Conservation (phyloP, 2,888 invertebrate genomes). For the Lasioglossum morio region DNA sequence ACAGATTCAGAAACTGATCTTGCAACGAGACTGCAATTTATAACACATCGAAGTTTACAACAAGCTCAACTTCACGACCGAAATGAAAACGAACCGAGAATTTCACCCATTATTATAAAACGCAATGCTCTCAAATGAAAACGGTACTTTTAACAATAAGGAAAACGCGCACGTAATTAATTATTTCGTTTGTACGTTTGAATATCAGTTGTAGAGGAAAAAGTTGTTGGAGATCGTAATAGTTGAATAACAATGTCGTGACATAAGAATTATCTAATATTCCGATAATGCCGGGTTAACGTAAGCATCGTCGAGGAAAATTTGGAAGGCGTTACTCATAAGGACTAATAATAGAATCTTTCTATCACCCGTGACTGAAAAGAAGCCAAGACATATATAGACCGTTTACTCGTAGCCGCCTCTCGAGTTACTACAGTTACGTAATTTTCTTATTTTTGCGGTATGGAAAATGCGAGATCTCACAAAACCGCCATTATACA, state of each 20-base stretch:
- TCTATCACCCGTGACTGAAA: constrained; percentile 63
- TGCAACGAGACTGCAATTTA: not conserved
- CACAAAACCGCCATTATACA: not conserved
- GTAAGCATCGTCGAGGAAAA: constrained; percentile 66
- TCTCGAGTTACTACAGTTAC: constrained; percentile 81
- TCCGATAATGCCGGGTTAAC: constrained; percentile 14
- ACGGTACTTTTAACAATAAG: not conserved
- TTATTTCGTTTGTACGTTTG: not conserved
- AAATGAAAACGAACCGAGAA: not conserved
- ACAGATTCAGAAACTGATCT: not conserved
- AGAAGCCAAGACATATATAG: constrained; percentile 78
- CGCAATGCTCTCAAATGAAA: not conserved
- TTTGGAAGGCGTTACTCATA: constrained; percentile 76
- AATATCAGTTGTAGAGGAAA: not conserved
- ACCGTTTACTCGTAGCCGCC: constrained; percentile 69
- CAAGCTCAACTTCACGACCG: not conserved
- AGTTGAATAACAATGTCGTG: not conserved
- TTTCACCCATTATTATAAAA: not conserved
- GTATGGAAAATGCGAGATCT: not conserved
- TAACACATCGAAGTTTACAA: not conserved
- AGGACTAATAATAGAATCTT: constrained; percentile 77
- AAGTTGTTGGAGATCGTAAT: not conserved
- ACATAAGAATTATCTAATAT: constrained; percentile 36
- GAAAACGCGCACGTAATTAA: not conserved
- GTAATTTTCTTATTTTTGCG: constrained; percentile 58